Conservation (phyloP, 2,888 invertebrate genomes). For the Cataglyphis rosenhaueri region DNA sequence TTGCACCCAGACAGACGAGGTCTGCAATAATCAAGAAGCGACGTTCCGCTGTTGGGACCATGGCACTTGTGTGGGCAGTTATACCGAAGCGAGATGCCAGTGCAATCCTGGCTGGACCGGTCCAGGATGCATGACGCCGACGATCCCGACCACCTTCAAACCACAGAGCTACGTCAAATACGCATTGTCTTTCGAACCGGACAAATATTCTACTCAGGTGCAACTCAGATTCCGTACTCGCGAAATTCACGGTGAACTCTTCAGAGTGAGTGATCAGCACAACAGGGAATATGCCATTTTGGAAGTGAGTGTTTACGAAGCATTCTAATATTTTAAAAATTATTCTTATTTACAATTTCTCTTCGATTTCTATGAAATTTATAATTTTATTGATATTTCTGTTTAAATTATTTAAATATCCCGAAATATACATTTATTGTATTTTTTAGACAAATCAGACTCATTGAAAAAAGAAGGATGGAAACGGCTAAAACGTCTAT, state of each 20-base stretch:
- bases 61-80: constrained; percentile 97
- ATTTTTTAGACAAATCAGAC: not conserved
- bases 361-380: not conserved
- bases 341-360: constrained; percentile 2
- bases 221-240: constrained; percentile 97
- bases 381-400: not conserved
- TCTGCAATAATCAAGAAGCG: constrained; percentile 94
- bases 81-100: constrained; percentile 95
- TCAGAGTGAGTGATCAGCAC: constrained; percentile 97
- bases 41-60: constrained; percentile 96
- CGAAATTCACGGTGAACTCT: constrained; percentile 96
- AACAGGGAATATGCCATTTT: constrained; percentile 97
- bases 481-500: not conserved
- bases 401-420: not conserved
- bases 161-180: constrained; percentile 98
- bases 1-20: constrained; percentile 97
- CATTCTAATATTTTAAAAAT: not conserved
- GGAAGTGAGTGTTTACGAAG: constrained; percentile 86
- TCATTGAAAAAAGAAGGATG: not conserved
- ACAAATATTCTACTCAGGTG: constrained; percentile 96
- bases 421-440: not conserved
- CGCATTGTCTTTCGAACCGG: constrained; percentile 97
- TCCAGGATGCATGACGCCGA: constrained; percentile 93
- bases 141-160: constrained; percentile 96
- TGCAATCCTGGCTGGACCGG: constrained; percentile 99